phyloP scores from a whole-genome alignment of 2,888 invertebrate genomes.

The Octodonta nipae region DNA sequence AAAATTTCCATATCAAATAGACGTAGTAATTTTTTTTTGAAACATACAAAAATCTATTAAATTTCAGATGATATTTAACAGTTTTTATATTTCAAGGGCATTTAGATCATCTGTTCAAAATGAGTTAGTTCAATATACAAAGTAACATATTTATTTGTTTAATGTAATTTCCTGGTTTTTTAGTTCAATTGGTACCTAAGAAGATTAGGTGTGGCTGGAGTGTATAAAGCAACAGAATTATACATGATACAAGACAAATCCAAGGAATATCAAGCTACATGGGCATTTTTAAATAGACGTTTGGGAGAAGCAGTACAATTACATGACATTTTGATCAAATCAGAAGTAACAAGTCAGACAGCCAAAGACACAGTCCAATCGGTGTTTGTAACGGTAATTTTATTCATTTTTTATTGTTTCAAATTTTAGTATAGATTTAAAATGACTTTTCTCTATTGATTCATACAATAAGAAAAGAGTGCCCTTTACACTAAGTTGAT shows the following conservation, averaged over 20 bases:
- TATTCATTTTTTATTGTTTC: too few species aligned
- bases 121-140: too few species aligned
- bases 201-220: conserved; percentile 66
- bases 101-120: background rate
- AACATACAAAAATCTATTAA: too few species aligned
- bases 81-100: too few species aligned
- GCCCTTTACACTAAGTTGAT: too few species aligned
- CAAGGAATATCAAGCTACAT: conserved; percentile 55
- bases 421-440: too few species aligned
- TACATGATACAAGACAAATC: conserved; percentile 78
- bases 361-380: conserved; percentile 58
- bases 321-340: conserved; percentile 49
- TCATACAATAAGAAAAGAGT: too few species aligned
- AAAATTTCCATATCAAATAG: too few species aligned
- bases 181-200: conserved; percentile 88
- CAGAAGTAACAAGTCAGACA: conserved; percentile 46
- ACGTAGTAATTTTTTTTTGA: too few species aligned
- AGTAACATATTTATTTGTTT: conserved; percentile 3
- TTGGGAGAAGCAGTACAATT: conserved; percentile 60
- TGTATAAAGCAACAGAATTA: conserved; percentile 80
- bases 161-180: conserved; percentile 14
- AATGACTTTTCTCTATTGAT: too few species aligned
- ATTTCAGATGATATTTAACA: too few species aligned
- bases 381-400: conserved; percentile 58
- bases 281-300: conserved; percentile 67